Conservation (phyloP, 2,797 vertebrate species). For the Chanos chanos region DNA sequence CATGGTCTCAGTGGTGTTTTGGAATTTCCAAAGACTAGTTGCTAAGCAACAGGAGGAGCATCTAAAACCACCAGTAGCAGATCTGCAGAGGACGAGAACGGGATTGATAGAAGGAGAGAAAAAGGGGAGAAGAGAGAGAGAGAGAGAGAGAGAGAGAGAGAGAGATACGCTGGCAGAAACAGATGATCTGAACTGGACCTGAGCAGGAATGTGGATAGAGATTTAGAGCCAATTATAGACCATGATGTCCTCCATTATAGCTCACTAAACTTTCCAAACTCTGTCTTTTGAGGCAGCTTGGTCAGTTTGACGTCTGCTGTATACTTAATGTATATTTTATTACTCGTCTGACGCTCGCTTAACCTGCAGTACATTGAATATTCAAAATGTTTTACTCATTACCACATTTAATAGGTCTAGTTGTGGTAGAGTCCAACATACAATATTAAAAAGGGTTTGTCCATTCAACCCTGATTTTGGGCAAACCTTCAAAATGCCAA, state of each 20-base stretch:
- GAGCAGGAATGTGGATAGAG: not conserved
- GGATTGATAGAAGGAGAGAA: not conserved
- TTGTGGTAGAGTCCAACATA: too few relatives aligned
- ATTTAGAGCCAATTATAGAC: not conserved
- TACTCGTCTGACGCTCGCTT: too few relatives aligned
- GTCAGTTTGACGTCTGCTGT: too few relatives aligned
- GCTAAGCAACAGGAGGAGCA: conserved; percentile 69
- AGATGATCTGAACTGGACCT: not conserved
- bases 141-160: not conserved
- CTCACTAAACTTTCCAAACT: too few relatives aligned
- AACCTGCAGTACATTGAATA: too few relatives aligned
- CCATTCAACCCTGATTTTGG: too few relatives aligned
- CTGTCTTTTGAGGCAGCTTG: too few relatives aligned
- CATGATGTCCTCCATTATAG: not conserved
- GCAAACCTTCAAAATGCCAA: too few relatives aligned
- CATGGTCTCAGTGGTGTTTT: conserved; percentile 46
- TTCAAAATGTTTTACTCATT: too few relatives aligned
- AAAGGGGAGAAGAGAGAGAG: conserved; percentile 15
- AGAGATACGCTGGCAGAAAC: not conserved
- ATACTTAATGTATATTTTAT: too few relatives aligned
- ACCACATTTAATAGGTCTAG: too few relatives aligned
- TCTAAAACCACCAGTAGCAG: conserved; percentile 56
- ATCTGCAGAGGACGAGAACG: conserved; percentile 36
- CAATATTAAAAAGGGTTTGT: too few relatives aligned
- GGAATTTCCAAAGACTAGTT: conserved; percentile 61